Percentiles rank a stretch among this genome's conserved stretches.
Conservation (phyloP, 2,888 invertebrate genomes). For the Philhelius pedissequus region DNA sequence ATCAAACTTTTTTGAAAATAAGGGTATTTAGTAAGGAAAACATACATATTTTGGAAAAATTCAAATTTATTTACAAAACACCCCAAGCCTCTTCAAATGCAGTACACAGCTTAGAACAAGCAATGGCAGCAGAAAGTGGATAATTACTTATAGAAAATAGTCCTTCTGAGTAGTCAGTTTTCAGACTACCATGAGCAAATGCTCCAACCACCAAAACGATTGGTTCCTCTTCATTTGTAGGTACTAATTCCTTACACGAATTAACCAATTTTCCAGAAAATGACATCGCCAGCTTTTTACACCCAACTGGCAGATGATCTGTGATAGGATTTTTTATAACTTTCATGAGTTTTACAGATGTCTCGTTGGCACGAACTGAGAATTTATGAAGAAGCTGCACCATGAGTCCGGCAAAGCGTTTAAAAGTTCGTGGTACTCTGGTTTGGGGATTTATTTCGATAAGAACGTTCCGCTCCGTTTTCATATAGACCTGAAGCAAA, state of each 20-base stretch:
- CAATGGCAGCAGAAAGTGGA: conserved; percentile 96
- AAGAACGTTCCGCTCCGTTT: conserved; percentile 93
- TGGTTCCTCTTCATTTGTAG: conserved; percentile 88
- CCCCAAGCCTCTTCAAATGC: conserved; percentile 97
- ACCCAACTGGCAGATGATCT: conserved; percentile 96
- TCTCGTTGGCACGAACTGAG: conserved; percentile 93
- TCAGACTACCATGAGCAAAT: conserved; percentile 97
- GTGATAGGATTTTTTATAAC: conserved; percentile 98
- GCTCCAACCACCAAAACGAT: conserved; percentile 96
- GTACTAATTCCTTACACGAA: conserved; percentile 88
- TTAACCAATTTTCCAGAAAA: conserved; percentile 87
- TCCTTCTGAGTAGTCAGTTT: conserved; percentile 93
- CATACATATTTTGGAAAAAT: no score
- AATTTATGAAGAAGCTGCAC: conserved; percentile 98
- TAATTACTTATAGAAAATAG: conserved; percentile 96
- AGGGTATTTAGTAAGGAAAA: no score
- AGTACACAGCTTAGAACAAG: conserved; percentile 96
- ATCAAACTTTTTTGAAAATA: no score
- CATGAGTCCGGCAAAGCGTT: conserved; percentile 97
- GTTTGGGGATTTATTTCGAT: conserved; percentile 98
- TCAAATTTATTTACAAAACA: conserved; percentile 78
- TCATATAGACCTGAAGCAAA: conserved; percentile 95
- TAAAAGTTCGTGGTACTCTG: conserved; percentile 97
- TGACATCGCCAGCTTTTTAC: conserved; percentile 93
- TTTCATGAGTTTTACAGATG: conserved; percentile 93